Conservation (phyloP, 2,113 vertebrate species). For the Embiotoca jacksoni region DNA sequence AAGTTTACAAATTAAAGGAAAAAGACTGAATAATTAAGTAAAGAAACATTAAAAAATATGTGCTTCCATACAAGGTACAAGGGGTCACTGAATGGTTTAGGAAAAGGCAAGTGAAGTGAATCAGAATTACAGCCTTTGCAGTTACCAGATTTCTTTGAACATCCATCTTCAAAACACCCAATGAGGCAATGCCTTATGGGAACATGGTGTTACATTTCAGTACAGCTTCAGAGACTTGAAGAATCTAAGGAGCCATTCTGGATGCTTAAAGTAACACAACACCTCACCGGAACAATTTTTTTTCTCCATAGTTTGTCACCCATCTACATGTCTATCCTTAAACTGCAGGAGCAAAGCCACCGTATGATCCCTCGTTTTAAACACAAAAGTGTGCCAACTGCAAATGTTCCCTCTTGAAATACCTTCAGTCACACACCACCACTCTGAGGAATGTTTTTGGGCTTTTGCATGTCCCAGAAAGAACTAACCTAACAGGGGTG, state of each 20-base stretch:
- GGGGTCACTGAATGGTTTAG: not conserved
- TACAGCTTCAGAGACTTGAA: no score
- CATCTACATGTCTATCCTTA: not conserved
- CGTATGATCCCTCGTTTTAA: not conserved
- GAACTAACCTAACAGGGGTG: not conserved
- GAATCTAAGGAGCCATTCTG: no score
- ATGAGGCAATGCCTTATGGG: no score
- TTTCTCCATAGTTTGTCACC: not conserved
- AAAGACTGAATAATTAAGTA: not conserved
- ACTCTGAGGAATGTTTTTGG: conserved; percentile 1
- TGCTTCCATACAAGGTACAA: no score
- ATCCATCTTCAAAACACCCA: no score
- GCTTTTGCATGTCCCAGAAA: conserved; percentile 2
- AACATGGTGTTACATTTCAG: no score
- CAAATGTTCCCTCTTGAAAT: not conserved
- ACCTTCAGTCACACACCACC: conserved; percentile 1
- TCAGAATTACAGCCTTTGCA: not conserved
- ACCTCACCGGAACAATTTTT: not conserved
- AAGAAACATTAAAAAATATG: no score
- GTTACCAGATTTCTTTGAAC: not conserved
- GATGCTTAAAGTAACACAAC: no score
- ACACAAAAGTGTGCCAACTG: not conserved
- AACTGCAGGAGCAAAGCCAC: not conserved
- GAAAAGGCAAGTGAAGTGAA: not conserved
- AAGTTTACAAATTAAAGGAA: no score